A percentile compares a stretch with the other conserved stretches of the same genome.
These are phyloP conservation scores for Setophaga kirtlandii DNA, from an alignment of 2,113 vertebrate genomes.

Conservation along the genomic window DNA sequence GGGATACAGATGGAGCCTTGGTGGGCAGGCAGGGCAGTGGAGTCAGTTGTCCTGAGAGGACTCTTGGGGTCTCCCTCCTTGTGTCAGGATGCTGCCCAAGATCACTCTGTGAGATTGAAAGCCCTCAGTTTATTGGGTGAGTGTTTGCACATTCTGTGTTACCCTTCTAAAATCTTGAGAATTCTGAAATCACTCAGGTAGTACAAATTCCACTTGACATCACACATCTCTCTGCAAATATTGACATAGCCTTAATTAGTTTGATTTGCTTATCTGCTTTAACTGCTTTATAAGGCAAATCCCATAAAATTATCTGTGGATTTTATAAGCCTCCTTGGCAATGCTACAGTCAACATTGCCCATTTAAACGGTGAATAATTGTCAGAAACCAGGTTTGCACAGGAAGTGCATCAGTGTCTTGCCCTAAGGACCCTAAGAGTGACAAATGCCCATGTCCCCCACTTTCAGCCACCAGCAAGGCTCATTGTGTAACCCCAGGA, in stretches of 20 bases:
- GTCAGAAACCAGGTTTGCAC: not conserved
- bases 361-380: not conserved
- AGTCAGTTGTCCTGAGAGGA: not conserved
- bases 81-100: not conserved
- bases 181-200: not conserved
- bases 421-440: not conserved
- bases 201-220: not conserved
- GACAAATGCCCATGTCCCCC: not conserved
- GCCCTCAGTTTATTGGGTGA: not conserved
- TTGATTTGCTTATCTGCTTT: not conserved
- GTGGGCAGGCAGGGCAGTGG: no score
- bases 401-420: not conserved
- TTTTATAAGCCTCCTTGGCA: not conserved
- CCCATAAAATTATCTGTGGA: not conserved
- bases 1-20: not conserved
- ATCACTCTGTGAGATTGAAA: not conserved
- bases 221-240: not conserved
- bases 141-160: not conserved
- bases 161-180: not conserved
- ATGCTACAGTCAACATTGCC: rapidly evolving
- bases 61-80: not conserved
- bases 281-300: not conserved
- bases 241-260: not conserved
- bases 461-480: not conserved
- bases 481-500: not conserved